Percentiles rank a stretch among this genome's conserved stretches.
Conservation (phyloP, 2,797 vertebrate species). For the Gobionotothen gibberifrons region DNA sequence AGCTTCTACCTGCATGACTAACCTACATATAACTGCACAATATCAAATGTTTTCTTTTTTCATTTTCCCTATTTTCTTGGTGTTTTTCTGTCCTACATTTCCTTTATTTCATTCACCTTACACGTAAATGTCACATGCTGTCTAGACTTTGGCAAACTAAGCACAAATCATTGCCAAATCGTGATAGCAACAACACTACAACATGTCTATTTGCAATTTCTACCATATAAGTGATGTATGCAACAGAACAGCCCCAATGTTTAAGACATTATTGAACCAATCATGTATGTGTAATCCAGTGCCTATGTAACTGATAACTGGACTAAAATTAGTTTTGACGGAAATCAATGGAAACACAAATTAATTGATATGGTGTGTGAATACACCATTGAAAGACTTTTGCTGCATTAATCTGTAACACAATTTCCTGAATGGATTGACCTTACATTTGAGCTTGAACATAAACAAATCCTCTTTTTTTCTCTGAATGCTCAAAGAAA, state of each 20-base stretch:
- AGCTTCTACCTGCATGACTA: conserved; percentile 50
- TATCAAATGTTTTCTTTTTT: conserved; percentile 18
- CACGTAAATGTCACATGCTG: conserved; percentile 2
- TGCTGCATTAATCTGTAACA: neutral
- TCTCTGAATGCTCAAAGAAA: neutral
- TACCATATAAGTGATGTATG: neutral
- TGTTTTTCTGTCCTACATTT: conserved; percentile 9
- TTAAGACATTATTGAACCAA: neutral
- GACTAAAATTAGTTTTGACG: conserved; percentile 1
- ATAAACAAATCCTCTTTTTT: neutral
- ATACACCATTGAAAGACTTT: neutral
- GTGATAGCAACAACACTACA: neutral
- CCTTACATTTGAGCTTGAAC: neutral
- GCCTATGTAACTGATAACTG: neutral
- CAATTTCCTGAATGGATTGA: neutral
- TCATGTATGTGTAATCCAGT: neutral
- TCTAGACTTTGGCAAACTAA: neutral
- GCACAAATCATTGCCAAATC: conserved; percentile 1
- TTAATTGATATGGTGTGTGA: conserved; percentile 4
- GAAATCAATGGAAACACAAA: neutral
- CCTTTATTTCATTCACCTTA: neutral
- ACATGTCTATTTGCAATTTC: neutral
- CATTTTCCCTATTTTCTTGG: neutral
- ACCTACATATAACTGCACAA: conserved; percentile 55
- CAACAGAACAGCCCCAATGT: neutral